Conservation (phyloP, 2,888 invertebrate genomes). For the Lepidochrysops patricia region DNA sequence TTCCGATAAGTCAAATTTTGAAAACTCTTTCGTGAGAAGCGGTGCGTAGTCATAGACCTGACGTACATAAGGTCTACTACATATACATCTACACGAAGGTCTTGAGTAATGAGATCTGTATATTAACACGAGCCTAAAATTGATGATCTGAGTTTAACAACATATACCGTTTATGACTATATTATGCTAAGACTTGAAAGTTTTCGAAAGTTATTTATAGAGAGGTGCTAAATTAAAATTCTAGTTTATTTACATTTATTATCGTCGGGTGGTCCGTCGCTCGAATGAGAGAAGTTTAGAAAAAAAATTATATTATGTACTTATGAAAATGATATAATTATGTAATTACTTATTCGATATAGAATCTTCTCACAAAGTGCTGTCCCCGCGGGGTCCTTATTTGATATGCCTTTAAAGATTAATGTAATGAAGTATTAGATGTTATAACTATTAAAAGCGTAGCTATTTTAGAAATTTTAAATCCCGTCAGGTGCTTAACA, state of each 20-base stretch:
- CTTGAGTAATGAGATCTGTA: too few relatives aligned
- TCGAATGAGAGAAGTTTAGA: not conserved
- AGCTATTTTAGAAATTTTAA: not conserved
- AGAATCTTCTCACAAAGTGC: constrained; percentile 47
- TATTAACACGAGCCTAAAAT: too few relatives aligned
- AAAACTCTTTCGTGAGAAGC: too few relatives aligned
- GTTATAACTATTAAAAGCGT: not conserved
- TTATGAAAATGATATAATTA: constrained; percentile 3
- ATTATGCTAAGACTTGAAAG: not conserved
- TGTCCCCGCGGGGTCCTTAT: constrained; percentile 42
- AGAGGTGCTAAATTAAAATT: not conserved
- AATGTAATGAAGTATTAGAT: not conserved
- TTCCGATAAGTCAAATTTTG: too few relatives aligned
- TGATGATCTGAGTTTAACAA: not conserved
- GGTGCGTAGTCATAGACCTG: too few relatives aligned
- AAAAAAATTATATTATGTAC: not conserved
- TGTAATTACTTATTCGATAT: constrained; percentile 17
- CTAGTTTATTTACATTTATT: constrained; percentile 4
- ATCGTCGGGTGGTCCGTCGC: not conserved
- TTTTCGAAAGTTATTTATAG: not conserved
- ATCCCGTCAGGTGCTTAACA: constrained; percentile 2
- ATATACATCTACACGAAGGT: too few relatives aligned
- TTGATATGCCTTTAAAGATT: constrained; percentile 21
- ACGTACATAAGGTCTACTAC: too few relatives aligned
- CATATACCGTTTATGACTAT: too few relatives aligned